Evolutionary conservation across 2,888 invertebrate species (phyloP), one percentile per base, ranked within the genome.

Genomic region (Nomada lathburiana): DNA sequence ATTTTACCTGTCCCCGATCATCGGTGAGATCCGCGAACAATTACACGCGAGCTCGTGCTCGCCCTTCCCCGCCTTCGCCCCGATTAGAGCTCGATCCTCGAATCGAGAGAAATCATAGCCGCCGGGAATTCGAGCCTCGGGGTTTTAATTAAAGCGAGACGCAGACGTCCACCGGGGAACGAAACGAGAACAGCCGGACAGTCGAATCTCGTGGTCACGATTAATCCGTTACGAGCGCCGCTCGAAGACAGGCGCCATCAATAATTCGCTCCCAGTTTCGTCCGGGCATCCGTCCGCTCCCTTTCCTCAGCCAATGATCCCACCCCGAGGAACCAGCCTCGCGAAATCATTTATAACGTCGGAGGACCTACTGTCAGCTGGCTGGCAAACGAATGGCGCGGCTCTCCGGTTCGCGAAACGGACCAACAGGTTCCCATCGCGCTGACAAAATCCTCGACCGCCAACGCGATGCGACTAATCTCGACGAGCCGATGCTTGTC

Each of bases 261-360:
- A 90, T 90, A 88, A 86, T 84, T 82, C 77, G 73, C 77, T 68
- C 44, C 59, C 59, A 73, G 74, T 64, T 55, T 75, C 75, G 68
- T 78, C 76, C 59, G 70, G 36, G n/a, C 68, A 16, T 68, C 55
- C 65, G 62, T 80, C 76, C 63, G 44, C 50, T 29, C 57, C n/a
- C 47, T 68, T 60, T 67, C 57, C 55, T 53, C 65, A 11, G 64
- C 13, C 57, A 42, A n/a, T n/a, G 55, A 67, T 73, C 65, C 70
- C n/a, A 16, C 65, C 76, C 55, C 55, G 77, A 65, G 75, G 83
- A 81, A 76, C 80, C 77, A 78, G 82, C 76, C 86, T 87, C 86
- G 89, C 84, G 83, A 85, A 89, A 90, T 90, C 88, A 90, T 90
- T 90, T 89, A 89, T 90, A 88, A 90, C 83, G 88, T 86, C 82